phyloP scores from a whole-genome alignment of 2,797 vertebrate species.

The Pangasius mekongensis region DNA sequence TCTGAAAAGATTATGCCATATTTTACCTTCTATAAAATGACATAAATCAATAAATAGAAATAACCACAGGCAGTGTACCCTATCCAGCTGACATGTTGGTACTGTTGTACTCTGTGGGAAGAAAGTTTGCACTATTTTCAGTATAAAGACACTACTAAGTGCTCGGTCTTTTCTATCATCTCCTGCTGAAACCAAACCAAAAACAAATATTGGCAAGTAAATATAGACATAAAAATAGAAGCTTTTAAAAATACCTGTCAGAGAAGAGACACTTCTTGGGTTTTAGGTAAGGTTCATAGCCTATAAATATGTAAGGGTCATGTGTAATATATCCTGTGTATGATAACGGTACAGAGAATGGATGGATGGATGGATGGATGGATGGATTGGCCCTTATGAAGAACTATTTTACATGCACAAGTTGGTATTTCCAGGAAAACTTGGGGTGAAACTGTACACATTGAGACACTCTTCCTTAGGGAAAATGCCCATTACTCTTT shows the following conservation, averaged over 20 bases:
- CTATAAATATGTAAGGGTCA: neutral
- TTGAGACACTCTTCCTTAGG: conserved; percentile 67
- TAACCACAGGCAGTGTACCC: neutral
- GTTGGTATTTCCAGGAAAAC: neutral
- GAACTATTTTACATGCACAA: neutral
- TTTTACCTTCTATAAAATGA: neutral
- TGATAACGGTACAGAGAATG: too few relatives aligned
- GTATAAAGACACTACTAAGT: too few relatives aligned
- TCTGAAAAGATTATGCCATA: neutral
- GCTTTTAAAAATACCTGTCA: too few relatives aligned
- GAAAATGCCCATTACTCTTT: conserved; percentile 52
- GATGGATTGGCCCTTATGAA: neutral
- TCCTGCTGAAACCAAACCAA: neutral
- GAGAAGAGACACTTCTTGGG: too few relatives aligned
- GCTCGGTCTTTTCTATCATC: too few relatives aligned
- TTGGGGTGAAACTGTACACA: neutral
- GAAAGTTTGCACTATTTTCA: neutral
- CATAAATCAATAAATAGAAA: neutral
- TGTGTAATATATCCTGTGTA: too few relatives aligned
- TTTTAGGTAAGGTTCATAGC: conserved; percentile 8
- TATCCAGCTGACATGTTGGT: neutral
- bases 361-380: too few relatives aligned
- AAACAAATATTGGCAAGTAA: neutral
- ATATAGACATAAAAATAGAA: neutral
- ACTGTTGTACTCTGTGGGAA: neutral